Percentiles rank a stretch among this genome's conserved stretches.
Conservation (phyloP, 2,113 vertebrate genomes). For the Leptosomus discolor region DNA sequence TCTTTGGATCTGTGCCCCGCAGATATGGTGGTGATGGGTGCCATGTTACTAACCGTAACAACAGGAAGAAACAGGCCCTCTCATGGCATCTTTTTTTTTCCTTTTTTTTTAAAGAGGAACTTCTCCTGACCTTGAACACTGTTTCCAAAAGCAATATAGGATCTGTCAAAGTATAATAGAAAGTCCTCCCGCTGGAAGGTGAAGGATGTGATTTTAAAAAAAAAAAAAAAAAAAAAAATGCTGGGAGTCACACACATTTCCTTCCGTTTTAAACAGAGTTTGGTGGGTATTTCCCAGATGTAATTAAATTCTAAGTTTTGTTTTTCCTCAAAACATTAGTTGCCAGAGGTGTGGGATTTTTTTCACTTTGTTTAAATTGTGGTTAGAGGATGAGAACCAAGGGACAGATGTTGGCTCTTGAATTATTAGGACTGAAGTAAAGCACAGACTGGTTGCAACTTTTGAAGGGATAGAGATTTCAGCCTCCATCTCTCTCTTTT, state of each 20-base stretch:
- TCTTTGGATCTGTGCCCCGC: not conserved
- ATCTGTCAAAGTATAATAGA: not conserved
- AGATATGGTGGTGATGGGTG: not conserved
- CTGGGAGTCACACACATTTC: not conserved
- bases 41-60: not conserved
- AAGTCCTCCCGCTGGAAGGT: not conserved
- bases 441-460: not conserved
- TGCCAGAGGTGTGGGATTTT: not conserved
- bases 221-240: not conserved
- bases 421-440: not conserved
- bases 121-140: not conserved
- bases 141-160: not conserved
- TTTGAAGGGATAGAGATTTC: not conserved
- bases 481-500: not conserved
- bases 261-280: not conserved
- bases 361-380: not conserved
- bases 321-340: not conserved
- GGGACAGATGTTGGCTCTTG: not conserved
- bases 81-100: not conserved
- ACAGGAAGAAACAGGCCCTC: slow-evolving; percentile 30
- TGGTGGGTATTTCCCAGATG: not conserved
- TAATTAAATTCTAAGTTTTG: not conserved
- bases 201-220: not conserved
- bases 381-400: not conserved
- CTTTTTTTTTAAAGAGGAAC: not conserved